Evolutionary conservation across 2,888 invertebrate species (phyloP).

Genomic region (Euproctis similis): DNA sequence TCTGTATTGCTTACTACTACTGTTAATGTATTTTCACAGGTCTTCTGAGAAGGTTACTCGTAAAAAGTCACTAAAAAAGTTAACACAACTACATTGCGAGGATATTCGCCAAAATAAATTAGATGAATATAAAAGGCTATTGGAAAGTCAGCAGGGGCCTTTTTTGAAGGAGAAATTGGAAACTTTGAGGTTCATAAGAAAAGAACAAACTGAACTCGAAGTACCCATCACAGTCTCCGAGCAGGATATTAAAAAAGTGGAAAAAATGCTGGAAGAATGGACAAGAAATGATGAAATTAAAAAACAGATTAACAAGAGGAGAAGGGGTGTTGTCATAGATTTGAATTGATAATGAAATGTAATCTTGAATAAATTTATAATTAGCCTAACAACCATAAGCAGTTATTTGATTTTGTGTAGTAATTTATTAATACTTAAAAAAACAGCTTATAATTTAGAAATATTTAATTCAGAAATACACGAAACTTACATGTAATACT

Average conservation of each 20-base stretch:
- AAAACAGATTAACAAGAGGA: constrained; percentile 55
- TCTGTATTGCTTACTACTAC: too few species aligned
- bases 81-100: constrained; percentile 84
- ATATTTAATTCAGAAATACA: too few species aligned
- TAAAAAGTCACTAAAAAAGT: constrained; percentile 81
- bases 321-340: constrained; percentile 45
- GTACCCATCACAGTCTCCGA: constrained; percentile 79
- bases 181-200: constrained; percentile 82
- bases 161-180: constrained; percentile 84
- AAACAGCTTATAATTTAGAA: constrained; percentile 35
- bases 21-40: constrained; percentile 37
- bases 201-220: constrained; percentile 82
- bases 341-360: constrained; percentile 13
- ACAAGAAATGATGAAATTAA: constrained; percentile 51
- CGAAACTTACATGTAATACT: too few species aligned
- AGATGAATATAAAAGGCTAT: constrained; percentile 76
- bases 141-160: constrained; percentile 82
- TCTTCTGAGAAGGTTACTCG: constrained; percentile 78
- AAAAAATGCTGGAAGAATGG: constrained; percentile 72
- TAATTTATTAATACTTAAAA: constrained; percentile 33
- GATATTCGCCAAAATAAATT: constrained; percentile 79
- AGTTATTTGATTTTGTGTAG: constrained; percentile 23
- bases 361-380: constrained; percentile 4
- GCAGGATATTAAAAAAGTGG: constrained; percentile 79
- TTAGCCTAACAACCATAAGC: too few species aligned